Evolutionary conservation across 2,113 vertebrate genomes (phyloP), one percentile per base, ranked within the genome.

Genomic region (Rhagologus leucostigma): DNA sequence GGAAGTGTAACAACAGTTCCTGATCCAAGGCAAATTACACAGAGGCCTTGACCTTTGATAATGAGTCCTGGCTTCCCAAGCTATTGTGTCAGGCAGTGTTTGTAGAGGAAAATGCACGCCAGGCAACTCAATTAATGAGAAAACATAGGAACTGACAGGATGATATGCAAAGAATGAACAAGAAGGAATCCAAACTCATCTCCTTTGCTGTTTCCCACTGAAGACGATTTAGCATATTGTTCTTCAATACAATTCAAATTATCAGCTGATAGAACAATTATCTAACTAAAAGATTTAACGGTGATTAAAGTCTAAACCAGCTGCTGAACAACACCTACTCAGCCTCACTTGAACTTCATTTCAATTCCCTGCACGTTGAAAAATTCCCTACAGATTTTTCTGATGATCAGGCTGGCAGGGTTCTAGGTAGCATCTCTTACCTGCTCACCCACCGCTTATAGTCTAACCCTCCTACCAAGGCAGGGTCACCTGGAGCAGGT

Each of bases 221-320:
- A 96, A 90, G 53, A 30, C 57, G 50, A 67, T 92, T 86, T 57
- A 92, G 24, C 10, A 53, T 84, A 83, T 67, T 84, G 75, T 65
- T 97, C 76, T 81, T 89, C 63, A 86, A 73, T 52, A 55, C 74
- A 95, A 95, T 86, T 95, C 87, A 73, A 87, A 91, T 94, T 84
- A 89, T 90, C 52, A 78, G 39, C 92, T 94, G 60, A 39, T 57
- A 62, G 77, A 96, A 96, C 53, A 76, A 95, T 96, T 94, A 97
- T 69, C 79, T 80, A 87, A 89, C 89, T 96, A 74, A 78, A 96
- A 94, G 83, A 84, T 88, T 96, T 94, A 96, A 81, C 76, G 33
- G 11, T 94, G 75, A 96, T 84, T 95, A 82, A 97, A 93, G 84
- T 93, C 33, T 63, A 81, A 95, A 87, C 20, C 92, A 85, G 83